These are phyloP conservation scores for Callionymus lyra DNA, from an alignment of 2,113 vertebrate species.

Conservation along the genomic window DNA sequence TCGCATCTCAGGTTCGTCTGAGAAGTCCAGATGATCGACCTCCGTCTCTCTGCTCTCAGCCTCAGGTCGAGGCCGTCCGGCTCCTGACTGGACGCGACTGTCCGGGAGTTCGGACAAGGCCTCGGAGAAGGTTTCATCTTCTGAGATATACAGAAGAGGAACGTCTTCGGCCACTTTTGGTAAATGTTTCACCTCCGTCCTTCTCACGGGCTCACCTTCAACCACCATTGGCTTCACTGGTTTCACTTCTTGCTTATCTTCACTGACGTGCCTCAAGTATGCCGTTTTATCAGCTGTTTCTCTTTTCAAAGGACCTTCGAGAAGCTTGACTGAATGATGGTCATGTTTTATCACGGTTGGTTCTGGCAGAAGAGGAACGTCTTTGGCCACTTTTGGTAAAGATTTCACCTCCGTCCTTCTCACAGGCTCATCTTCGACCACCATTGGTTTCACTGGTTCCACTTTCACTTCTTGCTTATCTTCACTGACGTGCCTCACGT, in stretches of 20 bases:
- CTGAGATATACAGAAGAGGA: constrained; percentile 78
- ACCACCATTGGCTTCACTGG: too few relatives aligned
- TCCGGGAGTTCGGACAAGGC: constrained; percentile 66
- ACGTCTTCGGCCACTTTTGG: constrained; percentile 20
- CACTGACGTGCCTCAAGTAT: constrained; percentile 12
- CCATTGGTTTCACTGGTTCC: constrained; percentile 39
- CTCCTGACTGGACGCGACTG: constrained; percentile 42
- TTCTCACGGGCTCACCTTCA: constrained; percentile 60
- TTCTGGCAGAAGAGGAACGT: too few relatives aligned
- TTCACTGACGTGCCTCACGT: constrained; percentile 12
- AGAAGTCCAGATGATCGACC: constrained; percentile 21
- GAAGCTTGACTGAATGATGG: constrained; percentile 1
- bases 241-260: constrained; percentile 12
- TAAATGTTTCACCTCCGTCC: constrained; percentile 52
- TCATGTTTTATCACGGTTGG: constrained; percentile 2
- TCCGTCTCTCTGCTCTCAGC: constrained; percentile 28
- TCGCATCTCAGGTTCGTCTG: constrained; percentile 69
- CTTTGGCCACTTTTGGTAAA: too few relatives aligned
- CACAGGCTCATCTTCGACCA: too few relatives aligned
- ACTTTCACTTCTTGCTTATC: constrained; percentile 4
- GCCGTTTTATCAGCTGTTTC: constrained; percentile 5
- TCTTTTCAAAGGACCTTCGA: constrained; percentile 8
- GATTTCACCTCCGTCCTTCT: too few relatives aligned
- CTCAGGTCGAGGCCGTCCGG: too few relatives aligned
- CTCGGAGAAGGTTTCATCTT: constrained; percentile 79